Conservation (phyloP, 1,140 invertebrate genomes). For the Centruroides vittatus region DNA sequence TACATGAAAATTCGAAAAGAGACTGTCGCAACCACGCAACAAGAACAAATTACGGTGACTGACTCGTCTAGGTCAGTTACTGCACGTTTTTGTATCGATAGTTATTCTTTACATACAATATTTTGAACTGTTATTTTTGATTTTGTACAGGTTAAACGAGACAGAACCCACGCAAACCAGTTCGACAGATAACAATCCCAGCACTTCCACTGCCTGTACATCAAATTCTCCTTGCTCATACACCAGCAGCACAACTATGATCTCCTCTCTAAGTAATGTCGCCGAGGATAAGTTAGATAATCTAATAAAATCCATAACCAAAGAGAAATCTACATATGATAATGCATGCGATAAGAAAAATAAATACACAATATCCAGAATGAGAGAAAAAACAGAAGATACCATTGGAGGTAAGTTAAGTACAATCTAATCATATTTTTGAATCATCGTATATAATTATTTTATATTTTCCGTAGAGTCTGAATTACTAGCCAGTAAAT, state of each 20-base stretch:
- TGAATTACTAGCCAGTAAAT: slow-evolving; percentile 27
- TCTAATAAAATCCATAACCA: slow-evolving; percentile 44
- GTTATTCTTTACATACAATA: too few relatives aligned
- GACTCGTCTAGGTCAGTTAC: background rate
- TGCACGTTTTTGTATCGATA: background rate
- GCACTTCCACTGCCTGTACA: background rate
- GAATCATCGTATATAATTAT: slow-evolving; percentile 6
- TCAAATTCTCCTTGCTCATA: background rate
- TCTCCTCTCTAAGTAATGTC: slow-evolving; percentile 16
- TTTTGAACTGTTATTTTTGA: too few relatives aligned
- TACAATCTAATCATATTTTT: background rate
- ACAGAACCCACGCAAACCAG: background rate
- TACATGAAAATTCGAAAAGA: background rate
- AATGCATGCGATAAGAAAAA: slow-evolving; percentile 13
- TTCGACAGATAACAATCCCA: slow-evolving; percentile 1
- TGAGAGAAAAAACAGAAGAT: slow-evolving; percentile 17
- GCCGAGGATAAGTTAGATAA: slow-evolving; percentile 43
- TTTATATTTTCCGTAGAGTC: slow-evolving; percentile 23
- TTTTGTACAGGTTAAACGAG: background rate
- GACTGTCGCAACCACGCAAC: too few relatives aligned
- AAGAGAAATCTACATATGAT: slow-evolving; percentile 31
- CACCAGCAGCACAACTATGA: slow-evolving; percentile 3
- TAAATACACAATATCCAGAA: slow-evolving; percentile 13
- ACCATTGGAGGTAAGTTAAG: slow-evolving; percentile 20
- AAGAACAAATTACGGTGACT: slow-evolving; percentile 6